phyloP scores from a whole-genome alignment of 2,888 invertebrate genomes.

The Diarsia brunnea region DNA sequence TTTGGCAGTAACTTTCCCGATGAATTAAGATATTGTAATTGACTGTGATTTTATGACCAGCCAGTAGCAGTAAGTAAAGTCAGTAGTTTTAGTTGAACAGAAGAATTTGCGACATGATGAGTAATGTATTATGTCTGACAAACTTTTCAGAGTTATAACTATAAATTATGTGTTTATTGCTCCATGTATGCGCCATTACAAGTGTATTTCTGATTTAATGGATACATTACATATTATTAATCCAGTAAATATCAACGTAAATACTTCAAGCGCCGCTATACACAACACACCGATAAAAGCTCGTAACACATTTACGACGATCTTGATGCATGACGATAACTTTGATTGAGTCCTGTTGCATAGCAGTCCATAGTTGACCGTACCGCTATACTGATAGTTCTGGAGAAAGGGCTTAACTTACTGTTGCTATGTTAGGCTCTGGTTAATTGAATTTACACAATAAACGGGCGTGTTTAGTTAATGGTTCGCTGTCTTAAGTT shows the following conservation, averaged over 20 bases:
- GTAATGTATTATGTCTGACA: neutral
- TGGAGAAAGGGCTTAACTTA: slow-evolving; percentile 64
- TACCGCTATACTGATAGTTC: slow-evolving; percentile 75
- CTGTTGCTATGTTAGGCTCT: slow-evolving; percentile 50
- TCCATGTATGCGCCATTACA: neutral
- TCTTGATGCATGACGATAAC: slow-evolving; percentile 74
- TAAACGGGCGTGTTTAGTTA: slow-evolving; percentile 25
- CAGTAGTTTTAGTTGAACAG: neutral
- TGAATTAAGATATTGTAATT: slow-evolving; percentile 1
- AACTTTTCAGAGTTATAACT: neutral
- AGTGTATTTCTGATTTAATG: slow-evolving; percentile 8
- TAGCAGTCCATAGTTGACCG: slow-evolving; percentile 62
- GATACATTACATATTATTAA: slow-evolving; percentile 36
- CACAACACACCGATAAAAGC: slow-evolving; percentile 68
- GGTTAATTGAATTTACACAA: slow-evolving; percentile 63
- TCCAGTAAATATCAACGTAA: slow-evolving; percentile 56
- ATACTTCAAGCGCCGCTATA: slow-evolving; percentile 58
- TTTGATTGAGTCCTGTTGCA: slow-evolving; percentile 70
- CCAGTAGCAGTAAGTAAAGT: neutral
- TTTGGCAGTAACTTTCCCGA: neutral
- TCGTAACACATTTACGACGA: slow-evolving; percentile 74
- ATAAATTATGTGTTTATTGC: neutral
- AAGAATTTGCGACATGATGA: neutral
- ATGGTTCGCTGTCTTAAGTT: slow-evolving; percentile 6
- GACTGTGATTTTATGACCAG: neutral